Evolutionary conservation across 2,113 vertebrate genomes (phyloP).

Genomic region (Grammomys surdaster): DNA sequence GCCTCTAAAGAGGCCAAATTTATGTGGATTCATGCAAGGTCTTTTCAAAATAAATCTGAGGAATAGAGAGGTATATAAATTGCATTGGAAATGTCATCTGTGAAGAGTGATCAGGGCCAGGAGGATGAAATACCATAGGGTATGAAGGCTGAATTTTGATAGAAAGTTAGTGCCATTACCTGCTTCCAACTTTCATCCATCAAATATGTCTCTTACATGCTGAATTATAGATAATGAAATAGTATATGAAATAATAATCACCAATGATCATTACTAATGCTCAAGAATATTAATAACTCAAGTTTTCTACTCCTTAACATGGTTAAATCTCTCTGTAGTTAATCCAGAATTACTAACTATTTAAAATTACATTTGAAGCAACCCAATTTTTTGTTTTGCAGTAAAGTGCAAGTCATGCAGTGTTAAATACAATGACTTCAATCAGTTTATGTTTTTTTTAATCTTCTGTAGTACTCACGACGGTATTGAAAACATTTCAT

Average conservation of each 20-base stretch:
- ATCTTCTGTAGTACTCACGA: background rate
- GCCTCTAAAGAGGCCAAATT: slow-evolving; percentile 66
- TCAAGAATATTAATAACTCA: slow-evolving; percentile 54
- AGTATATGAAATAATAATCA: slow-evolving; percentile 67
- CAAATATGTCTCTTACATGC: slow-evolving; percentile 35
- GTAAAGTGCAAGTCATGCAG: slow-evolving; percentile 1
- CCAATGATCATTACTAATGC: slow-evolving; percentile 61
- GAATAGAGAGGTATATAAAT: slow-evolving; percentile 67
- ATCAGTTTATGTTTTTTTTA: background rate
- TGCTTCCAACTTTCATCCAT: slow-evolving; percentile 38
- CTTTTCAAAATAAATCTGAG: slow-evolving; percentile 78
- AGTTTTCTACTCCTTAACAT: slow-evolving; percentile 54
- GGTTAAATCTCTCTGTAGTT: background rate
- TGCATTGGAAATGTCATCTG: slow-evolving; percentile 64
- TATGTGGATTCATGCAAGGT: slow-evolving; percentile 72
- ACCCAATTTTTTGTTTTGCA: background rate
- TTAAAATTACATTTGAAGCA: slow-evolving; percentile 51
- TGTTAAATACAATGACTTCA: background rate
- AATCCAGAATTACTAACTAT: slow-evolving; percentile 25
- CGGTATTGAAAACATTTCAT: background rate
- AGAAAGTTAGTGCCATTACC: slow-evolving; percentile 16
- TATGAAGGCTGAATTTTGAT: slow-evolving; percentile 59
- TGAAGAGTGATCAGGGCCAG: slow-evolving; percentile 55
- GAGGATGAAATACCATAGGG: slow-evolving; percentile 57
- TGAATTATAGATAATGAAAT: slow-evolving; percentile 61